Base-by-base conservation (phyloP, 2,888 invertebrate species). In the Cloeon dipterum region DNA sequence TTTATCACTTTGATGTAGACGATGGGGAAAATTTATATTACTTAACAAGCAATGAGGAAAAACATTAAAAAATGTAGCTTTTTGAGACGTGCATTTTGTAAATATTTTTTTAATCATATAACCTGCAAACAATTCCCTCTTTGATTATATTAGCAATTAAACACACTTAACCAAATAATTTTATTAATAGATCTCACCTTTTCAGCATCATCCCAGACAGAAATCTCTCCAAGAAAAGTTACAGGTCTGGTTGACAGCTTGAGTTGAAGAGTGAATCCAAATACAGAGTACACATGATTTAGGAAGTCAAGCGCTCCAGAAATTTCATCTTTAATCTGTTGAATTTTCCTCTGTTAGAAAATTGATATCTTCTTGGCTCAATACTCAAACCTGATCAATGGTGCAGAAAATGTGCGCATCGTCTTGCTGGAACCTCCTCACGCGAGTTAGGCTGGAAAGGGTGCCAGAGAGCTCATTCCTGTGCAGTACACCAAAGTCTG, bases 371-470 rank as follows among this genome's bases (percentile, higher is more conserved):
- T 17, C 13, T 16, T 14, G n/a, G 33, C 14, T 5, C 13, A 11
- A 20, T 5, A 7, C 20, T 20, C n/a, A 21, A 14, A 38, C 38
- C 34, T 38, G 68, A 37, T 83, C 81, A 1, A 70, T 69, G 3
- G 85, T 66, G 53, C 96, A 98, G 66, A 99, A 98, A 38, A 98
- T 94, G 50, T 98, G 98, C 16, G 96, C 98, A 59, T 99, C 98
- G 57, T 98, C 98, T 54, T 99, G 98, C 52, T 96, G 94, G 68
- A 99, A 99, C 38, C 98, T 69, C 0, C 96, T 66, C n/a, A 91
- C 91, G 42, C 94, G 63, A 2, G 94, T 98, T n/a, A 98, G 66
- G 0, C 98, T 98, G 36, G 86, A 83, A 14, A 98, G 65, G 1
- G 96, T 94, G 1, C 88, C 93, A 11, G 86, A 85, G 7, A 89